These are phyloP conservation scores for Drosophila rufa DNA, from an alignment of 1,140 invertebrate species.

Conservation along the genomic window DNA sequence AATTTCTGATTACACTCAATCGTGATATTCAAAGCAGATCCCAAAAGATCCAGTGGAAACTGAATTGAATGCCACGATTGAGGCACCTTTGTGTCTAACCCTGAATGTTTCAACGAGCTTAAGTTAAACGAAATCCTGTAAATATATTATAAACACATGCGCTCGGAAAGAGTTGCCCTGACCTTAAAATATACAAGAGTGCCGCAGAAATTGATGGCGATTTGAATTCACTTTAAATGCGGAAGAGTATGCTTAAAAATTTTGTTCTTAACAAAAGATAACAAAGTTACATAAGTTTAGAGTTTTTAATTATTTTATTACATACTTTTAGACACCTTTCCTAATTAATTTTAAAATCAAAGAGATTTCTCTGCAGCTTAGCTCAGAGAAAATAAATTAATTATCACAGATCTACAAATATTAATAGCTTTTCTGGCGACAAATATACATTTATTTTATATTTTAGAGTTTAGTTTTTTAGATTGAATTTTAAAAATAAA, in stretches of 20 bases:
- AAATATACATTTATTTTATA: too few relatives aligned
- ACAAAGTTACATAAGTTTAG: too few relatives aligned
- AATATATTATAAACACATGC: constrained; percentile 44
- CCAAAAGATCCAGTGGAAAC: too few relatives aligned
- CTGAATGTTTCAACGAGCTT: constrained; percentile 57
- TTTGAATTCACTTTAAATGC: background rate
- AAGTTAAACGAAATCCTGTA: constrained; percentile 34
- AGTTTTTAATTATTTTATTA: background rate
- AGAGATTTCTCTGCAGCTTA: too few relatives aligned
- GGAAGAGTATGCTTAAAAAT: background rate
- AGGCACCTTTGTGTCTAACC: constrained; percentile 47
- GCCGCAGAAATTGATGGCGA: background rate
- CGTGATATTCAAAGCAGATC: constrained; percentile 9
- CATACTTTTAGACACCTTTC: too few relatives aligned
- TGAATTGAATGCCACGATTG: constrained; percentile 15
- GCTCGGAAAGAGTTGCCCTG: constrained; percentile 5
- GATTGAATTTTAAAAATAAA: too few relatives aligned
- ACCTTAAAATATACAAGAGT: background rate
- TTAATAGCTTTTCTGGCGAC: too few relatives aligned
- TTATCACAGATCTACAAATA: too few relatives aligned
- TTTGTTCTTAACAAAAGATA: too few relatives aligned
- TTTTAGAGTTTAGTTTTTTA: too few relatives aligned
- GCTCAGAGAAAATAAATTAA: too few relatives aligned
- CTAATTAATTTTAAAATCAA: too few relatives aligned
- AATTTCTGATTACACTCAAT: constrained; percentile 10